Evolutionary conservation across 2,888 invertebrate species (phyloP), one percentile per base, ranked within the genome.

Genomic region (Tetrapedia diversipes): DNA sequence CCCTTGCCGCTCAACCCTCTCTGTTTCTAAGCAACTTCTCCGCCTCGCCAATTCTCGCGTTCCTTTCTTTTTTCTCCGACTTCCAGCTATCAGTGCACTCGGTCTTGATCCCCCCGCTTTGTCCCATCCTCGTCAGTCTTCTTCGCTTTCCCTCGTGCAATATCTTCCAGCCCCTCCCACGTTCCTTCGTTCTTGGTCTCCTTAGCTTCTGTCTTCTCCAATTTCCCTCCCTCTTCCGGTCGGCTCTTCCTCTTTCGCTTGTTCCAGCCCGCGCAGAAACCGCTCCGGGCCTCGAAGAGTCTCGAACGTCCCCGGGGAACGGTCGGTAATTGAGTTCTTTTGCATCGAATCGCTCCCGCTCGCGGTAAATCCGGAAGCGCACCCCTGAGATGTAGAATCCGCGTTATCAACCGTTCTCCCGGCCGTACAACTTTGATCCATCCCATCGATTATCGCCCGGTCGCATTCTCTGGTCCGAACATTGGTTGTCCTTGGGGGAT

Each of bases 241-340:
- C 2, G 2, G 19, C 19, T 32, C 19, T 22, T 4, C 11, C n/a
- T 45, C 51, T 45, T 53, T 49, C 69, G 37, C 66, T 63, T 61
- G n/a, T n/a, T n/a, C n/a, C 22, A 53, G 34, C 51, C 39, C 19
- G 34, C n/a, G 10, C 4, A 43, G 51, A 59, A 47, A 34, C 57
- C 43, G 34, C 19, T 10, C 4, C 6, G 24, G 29, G 39, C 45
- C 56, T 32, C 57, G 43, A 37, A 24, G 57, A 70, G 47, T 60
- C 57, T 39, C 67, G 61, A 75, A 61, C n/a, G 32, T 53, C 79
- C 72, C 71, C 60, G 47, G 53, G 68, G 78, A 75, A 64, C 65
- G 66, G 69, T 39, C 53, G 59, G 72, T 86, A 86, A 86, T 86
- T 81, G 84, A 86, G 86, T 86, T 86, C 82, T 86, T 82, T 82